These are phyloP conservation scores for Pseudomugil tenellus DNA, from an alignment of 2,797 vertebrate species.

Conservation along the genomic window DNA sequence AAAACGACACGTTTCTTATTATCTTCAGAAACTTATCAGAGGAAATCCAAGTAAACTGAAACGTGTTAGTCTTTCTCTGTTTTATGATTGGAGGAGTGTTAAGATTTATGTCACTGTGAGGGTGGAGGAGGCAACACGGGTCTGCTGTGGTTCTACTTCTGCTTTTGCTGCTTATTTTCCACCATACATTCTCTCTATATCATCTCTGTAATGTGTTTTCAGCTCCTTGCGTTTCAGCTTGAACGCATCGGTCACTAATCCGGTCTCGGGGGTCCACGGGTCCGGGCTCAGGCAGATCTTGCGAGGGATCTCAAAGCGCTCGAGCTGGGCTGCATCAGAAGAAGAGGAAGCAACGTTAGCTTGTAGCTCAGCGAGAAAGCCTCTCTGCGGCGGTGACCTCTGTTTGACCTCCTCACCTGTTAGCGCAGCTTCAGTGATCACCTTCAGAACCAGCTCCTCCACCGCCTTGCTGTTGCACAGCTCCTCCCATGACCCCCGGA, in stretches of 20 bases:
- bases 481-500: slow-evolving; percentile 88
- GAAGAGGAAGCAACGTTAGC: background rate
- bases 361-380: background rate
- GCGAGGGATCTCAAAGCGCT: slow-evolving; percentile 93
- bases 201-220: slow-evolving; percentile 87
- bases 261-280: slow-evolving; percentile 94
- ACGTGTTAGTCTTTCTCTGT: slow-evolving; percentile 20
- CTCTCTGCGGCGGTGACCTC: background rate
- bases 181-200: slow-evolving; percentile 94
- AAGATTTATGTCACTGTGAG: slow-evolving; percentile 7
- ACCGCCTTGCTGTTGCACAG: slow-evolving; percentile 89
- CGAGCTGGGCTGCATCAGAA: slow-evolving; percentile 85
- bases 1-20: slow-evolving; percentile 2
- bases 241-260: slow-evolving; percentile 95
- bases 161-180: slow-evolving; percentile 76
- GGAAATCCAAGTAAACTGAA: slow-evolving; percentile 47
- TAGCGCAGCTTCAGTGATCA: slow-evolving; percentile 87
- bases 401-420: slow-evolving; percentile 78
- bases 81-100: slow-evolving; percentile 56
- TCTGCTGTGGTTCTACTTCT: slow-evolving; percentile 38
- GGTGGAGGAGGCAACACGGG: background rate
- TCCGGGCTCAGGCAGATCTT: slow-evolving; percentile 92
- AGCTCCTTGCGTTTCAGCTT: slow-evolving; percentile 96
- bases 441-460: slow-evolving; percentile 91
- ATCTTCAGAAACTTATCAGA: slow-evolving; percentile 14